phyloP scores from a whole-genome alignment of 2,113 vertebrate genomes.

The Romanogobio albipinnatus region DNA sequence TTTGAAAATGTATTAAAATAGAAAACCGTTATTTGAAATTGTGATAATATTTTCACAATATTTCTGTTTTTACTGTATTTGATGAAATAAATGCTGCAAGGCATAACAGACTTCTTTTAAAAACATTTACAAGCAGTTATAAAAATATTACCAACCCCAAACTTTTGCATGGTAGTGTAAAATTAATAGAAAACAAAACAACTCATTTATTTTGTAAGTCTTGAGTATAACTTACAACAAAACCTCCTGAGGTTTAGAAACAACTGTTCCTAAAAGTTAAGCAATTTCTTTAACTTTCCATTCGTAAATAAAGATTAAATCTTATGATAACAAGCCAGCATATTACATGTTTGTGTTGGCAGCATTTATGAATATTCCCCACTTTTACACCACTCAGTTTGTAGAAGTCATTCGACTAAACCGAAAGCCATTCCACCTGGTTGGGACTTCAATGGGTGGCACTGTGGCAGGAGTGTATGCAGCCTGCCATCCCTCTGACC shows the following conservation, averaged over 20 bases:
- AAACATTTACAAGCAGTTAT: background rate
- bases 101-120: background rate
- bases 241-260: background rate
- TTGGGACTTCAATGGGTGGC: constrained; percentile 95
- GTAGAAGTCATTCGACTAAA: constrained; percentile 88
- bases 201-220: background rate
- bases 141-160: too few relatives aligned
- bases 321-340: background rate
- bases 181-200: background rate
- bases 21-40: too few relatives aligned
- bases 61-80: background rate
- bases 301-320: background rate
- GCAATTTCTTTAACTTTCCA: background rate
- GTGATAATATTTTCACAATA: background rate
- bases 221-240: background rate
- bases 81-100: background rate
- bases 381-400: constrained; percentile 75
- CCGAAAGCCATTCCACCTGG: constrained; percentile 89
- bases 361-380: background rate
- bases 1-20: too few relatives aligned
- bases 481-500: constrained; percentile 84
- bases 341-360: background rate
- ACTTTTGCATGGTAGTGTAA: background rate
- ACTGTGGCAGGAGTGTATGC: constrained; percentile 91
- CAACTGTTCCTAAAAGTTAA: background rate